Base-by-base conservation (phyloP, 2,888 invertebrate genomes). In the Eustalomyia histrio region DNA sequence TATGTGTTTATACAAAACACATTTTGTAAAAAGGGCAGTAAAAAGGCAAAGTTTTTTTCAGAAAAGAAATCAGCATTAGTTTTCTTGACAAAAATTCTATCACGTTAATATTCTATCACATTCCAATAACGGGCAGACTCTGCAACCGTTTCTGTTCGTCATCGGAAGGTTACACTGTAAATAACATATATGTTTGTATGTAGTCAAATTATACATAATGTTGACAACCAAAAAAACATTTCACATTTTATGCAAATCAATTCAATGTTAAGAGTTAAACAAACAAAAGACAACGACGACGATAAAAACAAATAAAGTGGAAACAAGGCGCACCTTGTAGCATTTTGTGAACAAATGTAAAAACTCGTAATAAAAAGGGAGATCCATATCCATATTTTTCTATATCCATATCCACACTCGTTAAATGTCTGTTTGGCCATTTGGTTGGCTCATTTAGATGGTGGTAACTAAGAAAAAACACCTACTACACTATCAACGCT, bases 201-300 rank as follows among this genome's bases (percentile, higher is more conserved):
- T 17, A 60, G 33, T 16, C 35, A 35, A 35, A 17, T 33, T 75
- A 24, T 50, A 33, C 29, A 71, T 72, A 65, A 68, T 71, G 80
- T 63, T 82, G 79, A 83, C 83, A 82, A 74, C 64, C 60, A 57
- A 39, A 71, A 43, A 58, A 75, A 71, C 74, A 78, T 78, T 81
- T 81, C 71, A 76, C 63, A 80, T 79, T 80, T 82, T 83, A 83
- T 83, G 83, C 75, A 83, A 83, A 83, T 83, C 76, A 83, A 83
- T 83, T 82, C 74, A 33, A 55, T 78, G 74, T 74, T 71, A 79
- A 79, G 76, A 79, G 76, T 58, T 72, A 57, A 64, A 79, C 67
- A 79, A 71, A 71, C 24, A 78, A 78, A 71, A 74, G 57, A 68
- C 76, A 21, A 43, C 63, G 57, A 64, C 76, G 16, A 43, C 63